These are phyloP conservation scores for Cyphomyrmex costatus DNA, from an alignment of 1,140 invertebrate genomes.

Conservation along the genomic window DNA sequence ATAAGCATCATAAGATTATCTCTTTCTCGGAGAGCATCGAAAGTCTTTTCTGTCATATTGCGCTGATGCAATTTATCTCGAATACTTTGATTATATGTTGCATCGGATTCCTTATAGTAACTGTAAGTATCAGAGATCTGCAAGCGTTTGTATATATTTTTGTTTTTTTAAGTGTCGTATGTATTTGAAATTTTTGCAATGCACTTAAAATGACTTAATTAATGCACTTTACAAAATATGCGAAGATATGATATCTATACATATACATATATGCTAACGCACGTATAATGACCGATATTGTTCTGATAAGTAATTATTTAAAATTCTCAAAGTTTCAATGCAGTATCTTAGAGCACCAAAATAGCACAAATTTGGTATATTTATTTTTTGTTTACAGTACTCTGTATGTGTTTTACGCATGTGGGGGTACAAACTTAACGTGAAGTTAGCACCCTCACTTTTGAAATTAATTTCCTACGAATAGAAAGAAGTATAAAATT, in stretches of 20 bases:
- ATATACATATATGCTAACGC: too few relatives aligned
- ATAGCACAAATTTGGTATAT: too few relatives aligned
- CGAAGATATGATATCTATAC: neutral
- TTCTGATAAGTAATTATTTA: too few relatives aligned
- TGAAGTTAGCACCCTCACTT: too few relatives aligned
- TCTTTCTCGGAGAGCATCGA: constrained; percentile 47
- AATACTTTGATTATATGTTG: constrained; percentile 67
- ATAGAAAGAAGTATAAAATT: too few relatives aligned
- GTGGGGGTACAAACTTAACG: too few relatives aligned
- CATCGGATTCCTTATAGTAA: constrained; percentile 61
- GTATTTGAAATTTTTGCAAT: neutral
- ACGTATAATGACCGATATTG: too few relatives aligned
- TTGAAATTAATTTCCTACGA: too few relatives aligned
- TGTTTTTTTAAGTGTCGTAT: neutral
- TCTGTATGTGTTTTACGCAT: too few relatives aligned
- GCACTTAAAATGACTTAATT: neutral
- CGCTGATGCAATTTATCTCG: constrained; percentile 64
- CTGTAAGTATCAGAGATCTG: constrained; percentile 51
- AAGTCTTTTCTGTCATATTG: constrained; percentile 52
- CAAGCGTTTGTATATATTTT: neutral
- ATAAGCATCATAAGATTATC: constrained; percentile 62
- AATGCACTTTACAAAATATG: neutral
- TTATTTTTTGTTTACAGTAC: too few relatives aligned
- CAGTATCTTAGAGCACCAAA: too few relatives aligned
- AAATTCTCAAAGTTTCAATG: too few relatives aligned